Evolutionary conservation across 1,140 invertebrate genomes (phyloP).

Genomic region (Paraescarpia echinospica): DNA sequence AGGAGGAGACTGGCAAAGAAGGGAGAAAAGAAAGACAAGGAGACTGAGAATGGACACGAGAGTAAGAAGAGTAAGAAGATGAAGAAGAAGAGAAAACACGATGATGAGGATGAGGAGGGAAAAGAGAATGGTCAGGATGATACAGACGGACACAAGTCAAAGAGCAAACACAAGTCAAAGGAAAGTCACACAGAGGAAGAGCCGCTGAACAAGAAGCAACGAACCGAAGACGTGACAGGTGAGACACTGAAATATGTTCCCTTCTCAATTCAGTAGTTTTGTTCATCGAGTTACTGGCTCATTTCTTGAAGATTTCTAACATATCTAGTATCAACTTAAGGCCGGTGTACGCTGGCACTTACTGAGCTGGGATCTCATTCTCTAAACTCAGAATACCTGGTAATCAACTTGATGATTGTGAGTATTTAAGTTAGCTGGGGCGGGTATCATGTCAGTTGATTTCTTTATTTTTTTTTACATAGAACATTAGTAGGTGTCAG

Average conservation of each 20-base stretch:
- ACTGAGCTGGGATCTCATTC: too few relatives aligned
- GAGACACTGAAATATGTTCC: conserved; percentile 9
- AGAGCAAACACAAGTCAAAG: conserved; percentile 31
- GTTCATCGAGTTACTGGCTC: too few relatives aligned
- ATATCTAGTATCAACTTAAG: too few relatives aligned
- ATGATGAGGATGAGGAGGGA: background rate
- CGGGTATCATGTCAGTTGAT: too few relatives aligned
- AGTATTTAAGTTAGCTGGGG: too few relatives aligned
- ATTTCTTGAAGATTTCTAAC: too few relatives aligned
- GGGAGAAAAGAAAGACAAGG: conserved; percentile 27
- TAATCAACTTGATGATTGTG: too few relatives aligned
- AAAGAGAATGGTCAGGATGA: conserved; percentile 30
- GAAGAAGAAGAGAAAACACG: background rate
- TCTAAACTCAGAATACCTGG: too few relatives aligned
- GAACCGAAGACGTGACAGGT: conserved; percentile 28
- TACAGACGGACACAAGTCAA: conserved; percentile 30
- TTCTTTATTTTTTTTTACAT: too few relatives aligned
- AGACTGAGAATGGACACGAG: conserved; percentile 35
- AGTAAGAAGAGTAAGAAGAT: conserved; percentile 29
- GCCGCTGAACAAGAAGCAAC: conserved; percentile 21
- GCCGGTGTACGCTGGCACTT: too few relatives aligned
- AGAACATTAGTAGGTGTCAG: too few relatives aligned
- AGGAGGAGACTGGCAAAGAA: conserved; percentile 26
- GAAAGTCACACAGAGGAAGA: conserved; percentile 26
- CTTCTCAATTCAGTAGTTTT: background rate